Evolutionary conservation across 2,888 invertebrate species (phyloP), one percentile per base, ranked within the genome.

Genomic region (Pomacea canaliculata): DNA sequence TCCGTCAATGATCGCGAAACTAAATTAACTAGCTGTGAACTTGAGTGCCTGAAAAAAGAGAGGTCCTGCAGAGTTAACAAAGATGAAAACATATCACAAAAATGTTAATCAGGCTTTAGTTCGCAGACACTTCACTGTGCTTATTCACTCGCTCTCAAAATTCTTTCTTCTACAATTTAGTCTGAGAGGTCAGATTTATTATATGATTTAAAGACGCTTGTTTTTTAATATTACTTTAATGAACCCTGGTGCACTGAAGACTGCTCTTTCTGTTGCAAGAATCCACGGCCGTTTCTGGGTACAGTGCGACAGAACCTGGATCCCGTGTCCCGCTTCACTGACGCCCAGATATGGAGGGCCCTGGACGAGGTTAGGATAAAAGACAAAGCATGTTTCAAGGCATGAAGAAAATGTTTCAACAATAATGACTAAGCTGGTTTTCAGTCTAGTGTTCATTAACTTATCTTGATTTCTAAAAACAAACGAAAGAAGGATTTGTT

Each of bases 251-350:
- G 37, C 37, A 37, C 37, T 37, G 37, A 37, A 37, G 37, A 37
- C 37, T 37, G 37, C 37, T 7, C 12, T 56, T 56, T 3, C 16
- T 56, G 51, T 56, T 10, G 51, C 48, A 80, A 85, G 85, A 82
- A 85, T 66, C 85, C 86, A 9, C 73, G 80, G n/a, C 51, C 85
- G 70, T 84, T 85, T 59, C 73, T 83, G 51, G 85, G 86, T 23
- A 85, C 82, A 62, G 71, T 86, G 16, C 75, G 85, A 59, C 83
- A 85, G 65, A 85, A 85, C 70, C 79, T 86, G 63, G 86, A 86
- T 73, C 85, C 85, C 1, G 78, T 78, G 51, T 78, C 81, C 16
- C 77, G 78, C 59, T 83, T 81, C 75, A 84, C 86, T 23, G 86
- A 86, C 78, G 83, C 83, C 13, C 81, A 80, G 69, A 76, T 86